phyloP scores from a whole-genome alignment of 2,888 invertebrate species.

The Drosophila putrida region DNA sequence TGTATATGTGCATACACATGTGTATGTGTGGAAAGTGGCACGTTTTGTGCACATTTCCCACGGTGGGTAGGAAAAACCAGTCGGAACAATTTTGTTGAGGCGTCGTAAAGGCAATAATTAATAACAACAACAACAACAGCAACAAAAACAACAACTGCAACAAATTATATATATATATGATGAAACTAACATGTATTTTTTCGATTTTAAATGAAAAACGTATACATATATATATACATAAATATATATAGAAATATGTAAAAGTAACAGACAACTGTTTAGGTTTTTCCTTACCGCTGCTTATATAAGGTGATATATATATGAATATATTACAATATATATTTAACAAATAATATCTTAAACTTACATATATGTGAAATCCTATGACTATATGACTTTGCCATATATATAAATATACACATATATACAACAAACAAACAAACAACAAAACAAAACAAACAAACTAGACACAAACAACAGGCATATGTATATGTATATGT shows the following conservation, averaged over 20 bases:
- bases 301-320: constrained; percentile 79
- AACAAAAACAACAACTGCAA: constrained; percentile 11
- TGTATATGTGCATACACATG: constrained; percentile 17
- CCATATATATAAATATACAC: constrained; percentile 57
- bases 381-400: constrained; percentile 78
- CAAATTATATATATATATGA: constrained; percentile 13
- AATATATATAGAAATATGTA: constrained; percentile 27
- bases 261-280: constrained; percentile 51
- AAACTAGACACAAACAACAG: background rate
- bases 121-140: constrained; percentile 5
- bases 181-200: constrained; percentile 44
- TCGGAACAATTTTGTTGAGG: constrained; percentile 37
- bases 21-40: constrained; percentile 53
- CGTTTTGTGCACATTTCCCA: constrained; percentile 62
- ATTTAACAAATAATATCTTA: constrained; percentile 56
- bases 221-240: constrained; percentile 22
- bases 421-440: background rate
- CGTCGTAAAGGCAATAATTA: constrained; percentile 63
- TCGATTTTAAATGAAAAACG: constrained; percentile 45
- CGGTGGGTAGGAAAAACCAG: constrained; percentile 39
- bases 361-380: constrained; percentile 73
- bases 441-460: background rate
- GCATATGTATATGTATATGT: background rate
- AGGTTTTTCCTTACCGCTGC: constrained; percentile 78
- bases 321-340: constrained; percentile 44